phyloP scores from a whole-genome alignment of 2,113 vertebrate species.

The Chaetodon auriga region DNA sequence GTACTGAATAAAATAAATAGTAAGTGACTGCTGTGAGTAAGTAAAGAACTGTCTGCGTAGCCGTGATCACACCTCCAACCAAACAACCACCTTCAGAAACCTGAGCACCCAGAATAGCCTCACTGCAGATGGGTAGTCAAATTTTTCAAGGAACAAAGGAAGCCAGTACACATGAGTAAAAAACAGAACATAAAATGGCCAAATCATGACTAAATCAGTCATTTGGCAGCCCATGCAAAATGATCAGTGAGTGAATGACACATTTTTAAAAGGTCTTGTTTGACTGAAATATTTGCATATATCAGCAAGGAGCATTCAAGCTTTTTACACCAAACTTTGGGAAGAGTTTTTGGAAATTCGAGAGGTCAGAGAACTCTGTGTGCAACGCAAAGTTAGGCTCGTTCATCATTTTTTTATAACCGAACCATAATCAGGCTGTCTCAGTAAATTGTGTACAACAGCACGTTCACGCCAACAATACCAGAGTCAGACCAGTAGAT shows the following conservation, averaged over 20 bases:
- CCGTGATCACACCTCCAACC: slow-evolving; percentile 36
- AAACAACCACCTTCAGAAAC: slow-evolving; percentile 71
- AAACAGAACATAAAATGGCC: slow-evolving; percentile 20
- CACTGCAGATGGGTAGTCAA: slow-evolving; percentile 71
- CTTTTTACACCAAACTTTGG: background rate
- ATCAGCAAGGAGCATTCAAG: background rate
- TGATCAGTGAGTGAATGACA: too few species aligned
- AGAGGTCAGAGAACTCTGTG: background rate
- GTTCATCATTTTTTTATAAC: background rate
- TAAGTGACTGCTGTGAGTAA: background rate
- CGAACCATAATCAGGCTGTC: background rate
- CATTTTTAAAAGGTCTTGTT: background rate
- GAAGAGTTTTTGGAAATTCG: background rate
- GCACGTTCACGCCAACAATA: background rate
- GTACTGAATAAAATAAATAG: too few species aligned
- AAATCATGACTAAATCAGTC: slow-evolving; percentile 7
- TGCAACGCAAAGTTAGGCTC: too few species aligned
- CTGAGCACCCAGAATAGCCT: slow-evolving; percentile 65
- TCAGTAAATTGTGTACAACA: too few species aligned
- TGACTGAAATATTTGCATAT: background rate
- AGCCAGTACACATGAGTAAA: slow-evolving; percentile 32
- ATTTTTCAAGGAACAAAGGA: slow-evolving; percentile 58
- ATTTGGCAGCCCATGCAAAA: background rate
- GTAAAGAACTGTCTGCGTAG: background rate
- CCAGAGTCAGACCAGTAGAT: slow-evolving; percentile 43